These are phyloP conservation scores for Anorthoa munda DNA, from an alignment of 2,888 invertebrate genomes.

Conservation along the genomic window DNA sequence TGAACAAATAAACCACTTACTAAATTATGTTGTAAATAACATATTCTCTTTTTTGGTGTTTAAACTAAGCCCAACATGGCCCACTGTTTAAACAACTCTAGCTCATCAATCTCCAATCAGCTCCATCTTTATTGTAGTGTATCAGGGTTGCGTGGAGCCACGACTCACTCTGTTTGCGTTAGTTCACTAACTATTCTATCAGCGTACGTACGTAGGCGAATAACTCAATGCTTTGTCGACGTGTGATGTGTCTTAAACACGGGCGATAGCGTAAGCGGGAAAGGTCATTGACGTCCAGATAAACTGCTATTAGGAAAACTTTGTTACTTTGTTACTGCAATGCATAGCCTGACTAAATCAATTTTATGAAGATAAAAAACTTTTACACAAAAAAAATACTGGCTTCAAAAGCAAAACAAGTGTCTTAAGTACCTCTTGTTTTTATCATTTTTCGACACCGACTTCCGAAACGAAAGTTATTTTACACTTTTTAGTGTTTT, in stretches of 20 bases:
- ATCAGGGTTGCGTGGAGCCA: conserved; percentile 62
- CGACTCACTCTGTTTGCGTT: conserved; percentile 65
- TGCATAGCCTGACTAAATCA: neutral
- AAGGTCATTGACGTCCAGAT: neutral
- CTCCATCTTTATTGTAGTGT: conserved; percentile 38
- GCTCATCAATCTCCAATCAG: conserved; percentile 51
- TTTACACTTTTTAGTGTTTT: no score
- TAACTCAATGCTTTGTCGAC: conserved; percentile 73
- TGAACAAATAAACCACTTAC: neutral
- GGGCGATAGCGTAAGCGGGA: conserved; percentile 27
- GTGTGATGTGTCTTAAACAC: conserved; percentile 27
- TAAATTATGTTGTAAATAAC: neutral
- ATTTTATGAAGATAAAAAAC: no score
- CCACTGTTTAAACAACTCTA: conserved; percentile 3
- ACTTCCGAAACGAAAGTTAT: no score
- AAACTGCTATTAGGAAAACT: neutral
- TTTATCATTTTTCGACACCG: no score
- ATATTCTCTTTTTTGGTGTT: neutral
- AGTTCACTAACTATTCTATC: conserved; percentile 74
- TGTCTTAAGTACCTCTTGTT: no score
- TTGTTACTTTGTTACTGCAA: neutral
- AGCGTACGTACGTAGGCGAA: conserved; percentile 71
- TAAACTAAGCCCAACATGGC: conserved; percentile 5
- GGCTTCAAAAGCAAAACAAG: no score
- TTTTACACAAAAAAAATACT: no score